These are phyloP conservation scores for Rhineura floridana DNA, from an alignment of 2,113 vertebrate species.

Conservation along the genomic window DNA sequence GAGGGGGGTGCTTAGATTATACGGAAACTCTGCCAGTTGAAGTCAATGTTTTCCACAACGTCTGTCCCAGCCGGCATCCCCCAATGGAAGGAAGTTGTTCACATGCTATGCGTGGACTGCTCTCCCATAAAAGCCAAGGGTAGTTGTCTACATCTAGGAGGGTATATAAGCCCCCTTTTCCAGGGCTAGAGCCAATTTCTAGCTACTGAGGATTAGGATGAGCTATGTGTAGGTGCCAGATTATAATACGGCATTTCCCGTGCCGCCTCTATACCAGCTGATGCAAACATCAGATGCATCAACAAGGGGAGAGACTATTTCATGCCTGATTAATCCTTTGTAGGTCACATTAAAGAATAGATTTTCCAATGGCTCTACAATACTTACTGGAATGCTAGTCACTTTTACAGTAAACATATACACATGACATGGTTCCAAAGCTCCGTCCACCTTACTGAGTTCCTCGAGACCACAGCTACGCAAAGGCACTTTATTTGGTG, in stretches of 20 bases:
- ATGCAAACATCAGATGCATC: background rate
- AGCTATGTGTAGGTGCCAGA: background rate
- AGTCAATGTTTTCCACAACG: background rate
- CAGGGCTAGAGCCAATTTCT: background rate
- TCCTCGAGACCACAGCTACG: background rate
- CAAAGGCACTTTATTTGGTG: background rate
- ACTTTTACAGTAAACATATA: background rate
- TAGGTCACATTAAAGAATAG: background rate
- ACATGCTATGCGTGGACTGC: background rate
- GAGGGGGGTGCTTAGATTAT: background rate
- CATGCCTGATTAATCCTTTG: background rate
- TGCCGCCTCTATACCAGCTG: background rate
- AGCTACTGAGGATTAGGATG: slow-evolving; percentile 14
- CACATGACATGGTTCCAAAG: background rate
- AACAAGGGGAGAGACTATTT: background rate
- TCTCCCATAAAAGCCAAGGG: background rate
- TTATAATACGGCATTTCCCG: slow-evolving; percentile 13
- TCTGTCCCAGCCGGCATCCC: background rate
- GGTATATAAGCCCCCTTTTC: background rate
- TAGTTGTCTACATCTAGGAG: background rate
- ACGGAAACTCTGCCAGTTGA: background rate
- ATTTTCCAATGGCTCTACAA: background rate
- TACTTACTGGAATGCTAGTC: background rate
- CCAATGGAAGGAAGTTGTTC: background rate
- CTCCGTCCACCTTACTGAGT: background rate